phyloP scores from a whole-genome alignment of 2,113 vertebrate species.

The Pachycephala philippinensis region DNA sequence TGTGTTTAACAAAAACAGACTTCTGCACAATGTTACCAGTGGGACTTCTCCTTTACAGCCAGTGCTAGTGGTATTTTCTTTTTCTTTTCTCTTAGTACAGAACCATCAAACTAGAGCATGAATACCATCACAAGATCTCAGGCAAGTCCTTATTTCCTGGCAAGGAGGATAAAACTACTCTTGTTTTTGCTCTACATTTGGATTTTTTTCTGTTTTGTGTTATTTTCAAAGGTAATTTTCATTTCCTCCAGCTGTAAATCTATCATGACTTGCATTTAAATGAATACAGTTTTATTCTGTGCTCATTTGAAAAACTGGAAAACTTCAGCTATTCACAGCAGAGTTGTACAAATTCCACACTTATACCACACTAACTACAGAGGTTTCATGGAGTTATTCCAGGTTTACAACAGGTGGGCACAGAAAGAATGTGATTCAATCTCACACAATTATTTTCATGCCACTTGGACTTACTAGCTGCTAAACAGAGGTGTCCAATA shows the following conservation, averaged over 20 bases:
- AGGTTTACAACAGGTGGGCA: neutral
- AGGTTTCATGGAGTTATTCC: neutral
- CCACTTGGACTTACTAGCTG: neutral
- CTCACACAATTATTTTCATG: neutral
- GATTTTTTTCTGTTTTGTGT: neutral
- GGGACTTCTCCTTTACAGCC: neutral
- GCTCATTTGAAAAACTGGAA: neutral
- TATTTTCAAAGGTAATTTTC: conserved; percentile 39
- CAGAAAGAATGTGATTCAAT: neutral
- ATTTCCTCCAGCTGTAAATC: conserved; percentile 30
- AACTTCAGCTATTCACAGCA: neutral
- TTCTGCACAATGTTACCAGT: neutral
- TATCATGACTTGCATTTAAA: conserved; percentile 19
- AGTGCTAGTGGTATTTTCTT: neutral
- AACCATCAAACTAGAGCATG: neutral
- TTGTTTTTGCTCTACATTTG: neutral
- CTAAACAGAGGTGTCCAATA: conserved; percentile 10
- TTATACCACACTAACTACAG: neutral
- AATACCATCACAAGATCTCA: neutral
- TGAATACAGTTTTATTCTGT: conserved; percentile 2
- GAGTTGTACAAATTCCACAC: conserved; percentile 4
- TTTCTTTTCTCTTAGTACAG: neutral
- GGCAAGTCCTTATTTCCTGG: neutral
- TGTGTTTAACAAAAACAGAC: neutral
- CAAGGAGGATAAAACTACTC: neutral